Evolutionary conservation across 2,888 invertebrate species (phyloP), one percentile per base, ranked within the genome.

Genomic region (Pristionchus exspectatus): DNA sequence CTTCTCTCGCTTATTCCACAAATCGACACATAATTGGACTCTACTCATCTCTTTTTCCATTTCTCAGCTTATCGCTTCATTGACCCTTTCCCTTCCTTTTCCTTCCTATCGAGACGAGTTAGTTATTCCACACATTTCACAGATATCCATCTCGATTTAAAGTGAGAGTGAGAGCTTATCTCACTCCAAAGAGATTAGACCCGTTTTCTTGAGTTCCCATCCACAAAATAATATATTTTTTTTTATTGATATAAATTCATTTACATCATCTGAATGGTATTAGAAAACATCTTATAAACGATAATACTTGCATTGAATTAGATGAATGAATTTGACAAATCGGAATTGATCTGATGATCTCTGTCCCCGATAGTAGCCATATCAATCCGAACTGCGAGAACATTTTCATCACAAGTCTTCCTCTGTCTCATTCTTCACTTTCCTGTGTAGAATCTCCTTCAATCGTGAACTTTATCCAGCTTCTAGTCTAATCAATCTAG

Each of bases 401-500:
- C 74, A 21, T 24, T 2, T 77, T 50, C n/a, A 81, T 81, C 50
- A 50, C 2, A 81, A 50, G 1, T 69, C 87, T 87, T 18, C n/a
- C 2, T 50, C 30, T n/a, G 27, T 21, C 87, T 14, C 33, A 18
- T 50, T 50, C 69, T 87, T 44, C 87, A 27, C 69, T 30, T 16
- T 87, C n/a, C 59, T 50, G 12, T 56, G 12, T 30, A 0, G 18
- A 63, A 44, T 86, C 86, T 69, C 86, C 16, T 30, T 12, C 69
- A 14, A 10, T 30, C 86, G 27, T 10, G 21, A 14, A 21, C 33
- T 77, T 38, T 77, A 30, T 27, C 44, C 81, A 27, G 81, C 85
- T 59, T 85, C 85, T 59, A 33, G 54, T 56, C 74, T 59, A 88
- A 88, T 88, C 87, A 74, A 88, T 88, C 87, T 88, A 63, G 87